phyloP scores from a whole-genome alignment of 2,888 invertebrate species.

The Chironomus tentans region DNA sequence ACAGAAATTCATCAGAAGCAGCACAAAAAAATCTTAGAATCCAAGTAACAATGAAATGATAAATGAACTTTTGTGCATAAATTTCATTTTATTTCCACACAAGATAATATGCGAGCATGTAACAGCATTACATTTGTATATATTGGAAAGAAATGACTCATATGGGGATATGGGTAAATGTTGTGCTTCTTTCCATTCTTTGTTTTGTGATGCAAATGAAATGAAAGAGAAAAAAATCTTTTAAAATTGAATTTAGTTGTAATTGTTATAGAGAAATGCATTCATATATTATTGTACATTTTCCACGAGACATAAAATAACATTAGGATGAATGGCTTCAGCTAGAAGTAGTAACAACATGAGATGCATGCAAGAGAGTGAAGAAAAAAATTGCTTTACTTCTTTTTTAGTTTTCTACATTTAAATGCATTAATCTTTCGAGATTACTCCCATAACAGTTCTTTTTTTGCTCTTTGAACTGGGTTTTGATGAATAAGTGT shows the following conservation, averaged over 20 bases:
- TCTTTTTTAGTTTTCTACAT: background rate
- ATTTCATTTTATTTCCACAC: background rate
- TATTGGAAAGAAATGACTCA: background rate
- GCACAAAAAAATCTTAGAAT: background rate
- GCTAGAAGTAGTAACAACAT: no score
- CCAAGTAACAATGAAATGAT: background rate
- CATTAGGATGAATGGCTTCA: no score
- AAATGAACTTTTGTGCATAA: background rate
- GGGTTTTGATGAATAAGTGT: no score
- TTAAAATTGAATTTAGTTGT: conserved; percentile 22
- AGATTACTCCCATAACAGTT: conserved; percentile 17
- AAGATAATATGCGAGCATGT: background rate
- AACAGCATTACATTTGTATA: background rate
- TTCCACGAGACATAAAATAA: background rate
- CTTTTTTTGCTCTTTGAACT: background rate
- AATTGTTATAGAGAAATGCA: conserved; percentile 4
- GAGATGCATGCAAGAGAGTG: no score
- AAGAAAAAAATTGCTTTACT: background rate
- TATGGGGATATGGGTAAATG: background rate
- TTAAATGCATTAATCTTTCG: conserved; percentile 20
- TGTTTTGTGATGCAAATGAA: background rate
- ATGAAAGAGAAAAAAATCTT: background rate
- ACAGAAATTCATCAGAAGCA: background rate
- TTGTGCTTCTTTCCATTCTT: background rate
- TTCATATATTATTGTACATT: background rate